Conservation (phyloP, 2,888 invertebrate species). For the Deroplatys truncata region DNA sequence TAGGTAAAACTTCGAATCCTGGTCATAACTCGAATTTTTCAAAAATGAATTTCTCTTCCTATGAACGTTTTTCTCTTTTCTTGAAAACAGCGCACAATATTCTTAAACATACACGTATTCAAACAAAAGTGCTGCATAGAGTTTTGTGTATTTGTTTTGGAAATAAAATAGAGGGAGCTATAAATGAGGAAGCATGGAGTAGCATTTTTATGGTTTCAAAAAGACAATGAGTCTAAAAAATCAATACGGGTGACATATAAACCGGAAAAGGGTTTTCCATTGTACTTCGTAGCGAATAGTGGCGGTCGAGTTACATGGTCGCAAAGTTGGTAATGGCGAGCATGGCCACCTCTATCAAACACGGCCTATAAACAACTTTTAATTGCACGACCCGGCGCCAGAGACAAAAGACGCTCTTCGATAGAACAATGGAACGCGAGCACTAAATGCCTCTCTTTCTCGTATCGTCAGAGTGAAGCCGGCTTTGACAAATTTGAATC, state of each 20-base stretch:
- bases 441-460: neutral
- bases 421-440: neutral
- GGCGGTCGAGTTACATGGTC: neutral
- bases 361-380: neutral
- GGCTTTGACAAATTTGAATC: conserved; percentile 6
- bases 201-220: neutral
- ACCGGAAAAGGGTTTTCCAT: neutral
- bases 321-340: neutral
- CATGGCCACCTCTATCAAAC: neutral
- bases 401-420: neutral
- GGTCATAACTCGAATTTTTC: no score
- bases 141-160: no score
- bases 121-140: no score
- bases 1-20: no score
- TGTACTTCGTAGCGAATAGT: neutral
- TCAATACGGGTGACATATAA: neutral
- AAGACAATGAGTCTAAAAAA: neutral
- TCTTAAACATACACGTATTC: no score
- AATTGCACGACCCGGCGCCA: neutral
- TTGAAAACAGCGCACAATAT: no score
- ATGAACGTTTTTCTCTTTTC: no score
- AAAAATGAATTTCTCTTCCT: no score
- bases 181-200: neutral
- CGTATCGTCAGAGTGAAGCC: neutral
- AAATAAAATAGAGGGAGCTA: no score